phyloP scores from a whole-genome alignment of 2,888 invertebrate species.

The Drosophila merina region DNA sequence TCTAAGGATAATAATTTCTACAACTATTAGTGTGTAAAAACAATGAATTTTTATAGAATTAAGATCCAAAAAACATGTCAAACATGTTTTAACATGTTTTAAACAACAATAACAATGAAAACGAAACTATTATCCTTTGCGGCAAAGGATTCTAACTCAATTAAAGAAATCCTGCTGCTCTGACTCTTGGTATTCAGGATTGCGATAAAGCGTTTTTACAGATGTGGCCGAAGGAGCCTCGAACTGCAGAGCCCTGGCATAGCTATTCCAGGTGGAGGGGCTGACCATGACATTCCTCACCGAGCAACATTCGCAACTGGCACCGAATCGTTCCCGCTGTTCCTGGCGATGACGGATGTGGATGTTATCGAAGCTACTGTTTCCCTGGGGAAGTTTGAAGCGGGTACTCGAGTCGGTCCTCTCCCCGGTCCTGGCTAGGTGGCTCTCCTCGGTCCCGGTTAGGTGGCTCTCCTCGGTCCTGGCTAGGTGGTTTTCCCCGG shows the following conservation, averaged over 20 bases:
- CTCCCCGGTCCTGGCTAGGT: not conserved
- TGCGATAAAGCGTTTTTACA: not conserved
- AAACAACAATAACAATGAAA: not conserved
- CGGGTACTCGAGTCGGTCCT: too few relatives aligned
- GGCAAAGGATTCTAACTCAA: not conserved
- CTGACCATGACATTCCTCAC: slow-evolving; percentile 6
- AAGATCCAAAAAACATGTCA: not conserved
- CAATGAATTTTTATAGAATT: not conserved
- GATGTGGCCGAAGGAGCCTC: not conserved
- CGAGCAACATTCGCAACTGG: not conserved
- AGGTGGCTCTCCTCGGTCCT: not conserved
- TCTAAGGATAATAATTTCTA: too few relatives aligned
- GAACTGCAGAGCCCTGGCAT: not conserved
- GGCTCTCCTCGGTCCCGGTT: not conserved
- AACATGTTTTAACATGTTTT: too few relatives aligned
- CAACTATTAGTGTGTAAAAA: too few relatives aligned
- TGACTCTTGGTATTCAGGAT: not conserved
- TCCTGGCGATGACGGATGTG: not conserved
- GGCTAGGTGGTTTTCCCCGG: not conserved
- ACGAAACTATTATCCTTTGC: not conserved
- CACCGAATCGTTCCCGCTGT: not conserved
- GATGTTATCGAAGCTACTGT: not conserved
- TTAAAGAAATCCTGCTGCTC: not conserved
- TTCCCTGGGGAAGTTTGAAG: too few relatives aligned
- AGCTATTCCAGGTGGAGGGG: not conserved